Conservation (phyloP, 2,113 vertebrate genomes). For the Pelobates fuscus region DNA sequence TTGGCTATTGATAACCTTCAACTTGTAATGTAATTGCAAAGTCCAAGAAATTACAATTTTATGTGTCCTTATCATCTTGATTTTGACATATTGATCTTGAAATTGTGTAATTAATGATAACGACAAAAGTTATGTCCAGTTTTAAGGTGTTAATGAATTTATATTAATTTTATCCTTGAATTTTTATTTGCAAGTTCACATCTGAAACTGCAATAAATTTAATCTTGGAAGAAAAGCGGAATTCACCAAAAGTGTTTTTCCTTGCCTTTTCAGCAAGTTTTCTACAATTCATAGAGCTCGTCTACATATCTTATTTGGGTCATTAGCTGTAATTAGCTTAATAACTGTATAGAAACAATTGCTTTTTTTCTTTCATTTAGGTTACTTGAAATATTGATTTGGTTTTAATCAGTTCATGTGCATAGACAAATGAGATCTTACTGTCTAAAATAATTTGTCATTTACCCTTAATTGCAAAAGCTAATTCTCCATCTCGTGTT, state of each 20-base stretch:
- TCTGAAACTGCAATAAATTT: not conserved
- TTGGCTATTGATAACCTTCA: no score
- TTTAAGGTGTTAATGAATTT: no score
- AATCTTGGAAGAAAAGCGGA: not conserved
- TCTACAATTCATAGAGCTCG: constrained; percentile 8
- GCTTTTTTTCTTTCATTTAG: constrained; percentile 29
- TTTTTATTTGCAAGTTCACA: not conserved
- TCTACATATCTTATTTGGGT: constrained; percentile 47
- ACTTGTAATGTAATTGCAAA: no score
- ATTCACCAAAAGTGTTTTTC: constrained; percentile 23
- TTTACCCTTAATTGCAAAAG: constrained; percentile 39
- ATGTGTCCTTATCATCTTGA: no score
- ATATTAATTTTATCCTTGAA: not conserved
- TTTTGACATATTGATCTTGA: no score
- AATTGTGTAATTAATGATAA: no score
- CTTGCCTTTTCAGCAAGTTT: not conserved
- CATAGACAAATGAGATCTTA: constrained; percentile 42
- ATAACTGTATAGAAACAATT: constrained; percentile 38
- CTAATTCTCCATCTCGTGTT: constrained; percentile 4
- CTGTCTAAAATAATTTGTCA: constrained; percentile 48
- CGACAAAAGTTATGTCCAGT: no score
- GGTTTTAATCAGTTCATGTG: constrained; percentile 42
- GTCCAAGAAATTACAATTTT: no score
- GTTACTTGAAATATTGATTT: constrained; percentile 44
- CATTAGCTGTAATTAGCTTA: constrained; percentile 47